Base-by-base conservation (phyloP, 1,140 invertebrate genomes). In the Anastrepha ludens region DNA sequence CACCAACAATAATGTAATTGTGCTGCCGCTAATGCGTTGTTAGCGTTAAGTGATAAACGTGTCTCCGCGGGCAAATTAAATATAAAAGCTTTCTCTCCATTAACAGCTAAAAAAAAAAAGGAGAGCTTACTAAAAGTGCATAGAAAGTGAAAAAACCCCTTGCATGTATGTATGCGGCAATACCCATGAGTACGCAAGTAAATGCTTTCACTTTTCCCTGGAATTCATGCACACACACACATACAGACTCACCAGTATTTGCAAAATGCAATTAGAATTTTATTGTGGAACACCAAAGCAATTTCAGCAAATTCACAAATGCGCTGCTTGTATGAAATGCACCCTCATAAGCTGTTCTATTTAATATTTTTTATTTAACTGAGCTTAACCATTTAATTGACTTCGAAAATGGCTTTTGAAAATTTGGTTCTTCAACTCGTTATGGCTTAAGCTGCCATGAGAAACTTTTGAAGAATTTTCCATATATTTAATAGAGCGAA, bases 191-290 rank as follows among this genome's bases (percentile, higher is more conserved):
- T n/a, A 74, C 44, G 15, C 5, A 74, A 6, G 39, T 9, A 39
- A 41, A 17, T 2, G 0, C 39, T 11, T 70, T 47, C 39, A 47
- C 29, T 74, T 47, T 47, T 74, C 1, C 9, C 13, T 44, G 50
- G 50, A 55, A 55, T 55, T 11, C 50, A 55, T 55, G 0, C 11
- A 8, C 29, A 29, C 29, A 29, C 29, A 62, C 8, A 20, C n/a
- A 29, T 8, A 4, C n/a, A 2, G 20, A 67, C 20, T 65, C 11
- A 65, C 20, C 0, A 9, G 3, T 44, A 17, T 47, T 39, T 47
- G 67, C 41, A 11, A 74, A 74, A 47, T 47, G 6, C 15, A 74
- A 74, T 74, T 74, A 74, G 44, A 74, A 74, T 74, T 47, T 74
- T 17, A 74, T 74, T 3, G 67, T n/a, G 13, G 39, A 74, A 74